These are phyloP conservation scores for Muscicapa striata DNA, from an alignment of 2,797 vertebrate genomes.

Conservation along the genomic window DNA sequence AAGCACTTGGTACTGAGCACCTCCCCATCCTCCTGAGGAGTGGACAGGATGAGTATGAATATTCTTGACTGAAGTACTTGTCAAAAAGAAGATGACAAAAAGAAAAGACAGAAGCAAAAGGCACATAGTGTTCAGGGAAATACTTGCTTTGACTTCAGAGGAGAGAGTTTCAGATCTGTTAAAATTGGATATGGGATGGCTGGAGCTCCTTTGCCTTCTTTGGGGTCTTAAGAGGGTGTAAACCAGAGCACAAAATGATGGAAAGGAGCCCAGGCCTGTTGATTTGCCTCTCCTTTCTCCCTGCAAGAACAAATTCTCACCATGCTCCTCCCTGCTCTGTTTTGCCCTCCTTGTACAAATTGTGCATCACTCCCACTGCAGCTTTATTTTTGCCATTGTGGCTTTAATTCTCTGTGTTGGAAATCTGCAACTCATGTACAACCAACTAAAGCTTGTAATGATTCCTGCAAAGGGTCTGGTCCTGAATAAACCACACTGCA, in stretches of 20 bases:
- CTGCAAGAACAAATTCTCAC: not conserved
- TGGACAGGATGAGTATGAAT: not conserved
- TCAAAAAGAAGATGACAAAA: not conserved
- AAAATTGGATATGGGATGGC: not conserved
- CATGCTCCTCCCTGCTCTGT: not conserved
- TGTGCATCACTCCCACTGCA: not conserved
- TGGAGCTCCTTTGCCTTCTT: not conserved
- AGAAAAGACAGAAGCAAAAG: not conserved
- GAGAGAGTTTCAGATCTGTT: not conserved
- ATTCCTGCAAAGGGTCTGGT: not conserved
- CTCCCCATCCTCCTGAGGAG: not conserved
- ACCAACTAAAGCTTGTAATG: not conserved
- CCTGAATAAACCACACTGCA: rapidly evolving
- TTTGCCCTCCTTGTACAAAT: not conserved
- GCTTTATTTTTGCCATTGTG: not conserved
- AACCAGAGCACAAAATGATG: not conserved
- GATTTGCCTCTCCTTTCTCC: not conserved
- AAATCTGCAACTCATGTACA: not conserved
- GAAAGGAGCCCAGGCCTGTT: not conserved
- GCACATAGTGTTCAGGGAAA: not conserved
- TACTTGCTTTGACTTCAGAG: not conserved
- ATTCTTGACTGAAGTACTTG: not conserved
- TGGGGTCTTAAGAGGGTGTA: not conserved
- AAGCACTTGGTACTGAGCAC: not conserved
- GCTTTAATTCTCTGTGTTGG: not conserved